phyloP scores from a whole-genome alignment of 2,888 invertebrate genomes.

The Xestia c-nigrum region DNA sequence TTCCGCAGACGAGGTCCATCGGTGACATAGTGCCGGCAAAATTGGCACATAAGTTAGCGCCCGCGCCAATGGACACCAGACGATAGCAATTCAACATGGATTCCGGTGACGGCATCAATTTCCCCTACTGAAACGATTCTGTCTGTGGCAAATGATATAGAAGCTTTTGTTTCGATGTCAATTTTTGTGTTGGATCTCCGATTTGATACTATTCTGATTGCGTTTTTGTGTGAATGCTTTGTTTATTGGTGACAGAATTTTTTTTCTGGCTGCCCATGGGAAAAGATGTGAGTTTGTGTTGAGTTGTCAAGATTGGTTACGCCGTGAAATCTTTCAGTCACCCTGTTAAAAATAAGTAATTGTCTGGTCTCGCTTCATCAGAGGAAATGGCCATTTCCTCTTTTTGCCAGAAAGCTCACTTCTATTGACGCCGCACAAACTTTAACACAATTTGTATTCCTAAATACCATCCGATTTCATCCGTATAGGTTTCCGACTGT shows the following conservation, averaged over 20 bases:
- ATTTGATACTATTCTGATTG: constrained; percentile 38
- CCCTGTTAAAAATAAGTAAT: neutral
- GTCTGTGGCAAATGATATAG: constrained; percentile 55
- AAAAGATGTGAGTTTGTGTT: neutral
- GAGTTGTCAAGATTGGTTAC: neutral
- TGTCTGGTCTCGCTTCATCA: neutral
- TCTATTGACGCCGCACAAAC: constrained; percentile 8
- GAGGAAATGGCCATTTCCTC: neutral
- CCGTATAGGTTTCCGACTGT: constrained; percentile 41
- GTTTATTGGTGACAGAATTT: constrained; percentile 23
- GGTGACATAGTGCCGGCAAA: constrained; percentile 79
- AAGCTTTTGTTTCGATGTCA: constrained; percentile 50
- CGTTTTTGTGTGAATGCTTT: constrained; percentile 19
- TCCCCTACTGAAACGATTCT: constrained; percentile 61
- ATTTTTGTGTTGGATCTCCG: constrained; percentile 44
- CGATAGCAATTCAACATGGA: constrained; percentile 60
- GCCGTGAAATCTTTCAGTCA: neutral
- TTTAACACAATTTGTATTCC: constrained; percentile 25
- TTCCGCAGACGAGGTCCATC: constrained; percentile 73
- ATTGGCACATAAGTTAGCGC: constrained; percentile 82
- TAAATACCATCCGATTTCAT: constrained; percentile 43
- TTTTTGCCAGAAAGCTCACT: neutral
- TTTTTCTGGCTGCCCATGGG: too few relatives aligned
- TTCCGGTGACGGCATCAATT: constrained; percentile 65
- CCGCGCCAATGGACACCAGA: constrained; percentile 72